Percentiles rank a stretch among this genome's conserved stretches.
These are phyloP conservation scores for Pristionchus arcanus DNA, from an alignment of 2,888 invertebrate genomes.

Conservation along the genomic window DNA sequence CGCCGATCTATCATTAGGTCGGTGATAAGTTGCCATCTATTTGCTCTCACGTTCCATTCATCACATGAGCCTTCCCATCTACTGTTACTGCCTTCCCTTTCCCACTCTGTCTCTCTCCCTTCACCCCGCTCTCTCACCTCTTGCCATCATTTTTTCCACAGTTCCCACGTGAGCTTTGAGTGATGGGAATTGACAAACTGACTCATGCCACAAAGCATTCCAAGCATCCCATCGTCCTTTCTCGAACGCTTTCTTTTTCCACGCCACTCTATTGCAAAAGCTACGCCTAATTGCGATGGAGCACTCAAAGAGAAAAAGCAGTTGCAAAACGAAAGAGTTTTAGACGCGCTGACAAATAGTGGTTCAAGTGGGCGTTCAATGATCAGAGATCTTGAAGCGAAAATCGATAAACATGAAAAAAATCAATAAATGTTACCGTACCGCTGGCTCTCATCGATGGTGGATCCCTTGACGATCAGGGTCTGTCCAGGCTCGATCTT, in stretches of 20 bases:
- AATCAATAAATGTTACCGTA: constrained; percentile 35
- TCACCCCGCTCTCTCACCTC: not conserved
- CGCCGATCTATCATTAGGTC: not conserved
- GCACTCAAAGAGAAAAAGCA: not conserved
- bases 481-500: constrained; percentile 78
- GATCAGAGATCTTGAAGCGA: not conserved
- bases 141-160: not conserved
- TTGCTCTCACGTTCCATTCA: constrained; percentile 5
- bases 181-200: constrained; percentile 20
- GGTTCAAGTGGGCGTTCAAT: not conserved
- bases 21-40: not conserved
- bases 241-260: not conserved
- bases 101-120: constrained; percentile 1
- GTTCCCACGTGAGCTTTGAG: constrained; percentile 38
- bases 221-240: not conserved
- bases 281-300: constrained; percentile 8
- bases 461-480: constrained; percentile 77
- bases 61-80: constrained; percentile 11
- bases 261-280: not conserved
- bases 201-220: constrained; percentile 4
- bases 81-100: not conserved
- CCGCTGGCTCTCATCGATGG: constrained; percentile 75
- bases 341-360: not conserved
- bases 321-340: constrained; percentile 32
- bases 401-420: not conserved